Evolutionary conservation across 2,113 vertebrate genomes (phyloP), one percentile per base, ranked within the genome.

Genomic region (Microtus oregoni): DNA sequence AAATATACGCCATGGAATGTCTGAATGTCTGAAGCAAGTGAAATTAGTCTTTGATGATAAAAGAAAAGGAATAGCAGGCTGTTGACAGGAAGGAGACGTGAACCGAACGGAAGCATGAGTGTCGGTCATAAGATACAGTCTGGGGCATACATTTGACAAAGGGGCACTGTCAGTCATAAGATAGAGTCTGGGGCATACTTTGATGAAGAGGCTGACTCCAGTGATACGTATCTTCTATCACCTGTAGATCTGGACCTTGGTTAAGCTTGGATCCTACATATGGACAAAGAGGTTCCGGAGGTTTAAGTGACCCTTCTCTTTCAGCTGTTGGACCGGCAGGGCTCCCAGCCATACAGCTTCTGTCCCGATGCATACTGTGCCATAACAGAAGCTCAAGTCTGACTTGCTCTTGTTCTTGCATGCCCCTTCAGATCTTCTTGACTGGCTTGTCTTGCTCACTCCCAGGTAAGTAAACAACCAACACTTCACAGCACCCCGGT

Each of bases 171-270:
- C 50, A 12, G 50, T 50, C 50, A 50, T 50, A 50, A 50, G 50
- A 30, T 44, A 0, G 9, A n/a, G 41, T 5, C 4, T 1, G 32
- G 24, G 2, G 12, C 24, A 7, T 14, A 1, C 47, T 67, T 41
- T 20, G 5, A 32, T 68, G 41, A 50, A 0, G 30, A 50, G 28
- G 30, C 85, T 50, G 4, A n/a, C 19, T 70, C 19, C 47, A 70
- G 4, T 35, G 5, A 26, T 70, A 52, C 15, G 0, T 87, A 22
- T n/a, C 44, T 68, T 86, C 65, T 70, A 22, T 24, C 12, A n/a
- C 30, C 83, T 68, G 30, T 65, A 47, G 9, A 47, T 32, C 14
- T 67, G 10, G 13, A 32, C 9, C 30, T 35, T 6, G 12, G 11
- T 15, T 52, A 87, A 67, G 63, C 30, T 47, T 47, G 19, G 63